Percentiles rank a stretch among this genome's conserved stretches.
phyloP scores from a whole-genome alignment of 2,888 invertebrate genomes.

The Mesorhabditis belari region DNA sequence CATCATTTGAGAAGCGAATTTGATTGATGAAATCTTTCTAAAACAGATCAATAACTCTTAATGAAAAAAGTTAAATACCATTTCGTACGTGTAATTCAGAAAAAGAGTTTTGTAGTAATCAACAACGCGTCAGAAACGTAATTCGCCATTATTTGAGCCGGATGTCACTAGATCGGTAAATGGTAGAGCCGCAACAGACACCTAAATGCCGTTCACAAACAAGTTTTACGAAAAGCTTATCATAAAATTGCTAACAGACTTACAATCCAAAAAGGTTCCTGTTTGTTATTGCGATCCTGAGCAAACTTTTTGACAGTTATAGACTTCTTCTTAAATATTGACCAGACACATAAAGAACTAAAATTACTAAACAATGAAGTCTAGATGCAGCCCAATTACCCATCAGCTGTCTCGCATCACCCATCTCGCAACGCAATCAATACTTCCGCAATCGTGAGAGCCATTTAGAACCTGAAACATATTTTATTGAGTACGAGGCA shows the following conservation, averaged over 20 bases:
- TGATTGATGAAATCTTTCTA: slow-evolving; percentile 77
- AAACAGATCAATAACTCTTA: not conserved
- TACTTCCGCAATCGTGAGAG: slow-evolving; percentile 61
- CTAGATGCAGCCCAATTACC: slow-evolving; percentile 57
- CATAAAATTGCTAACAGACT: not conserved
- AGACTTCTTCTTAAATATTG: slow-evolving; percentile 55
- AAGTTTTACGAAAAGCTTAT: no score
- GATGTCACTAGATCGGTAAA: slow-evolving; percentile 38
- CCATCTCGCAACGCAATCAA: slow-evolving; percentile 80
- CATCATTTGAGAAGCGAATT: slow-evolving; percentile 75
- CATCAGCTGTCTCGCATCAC: slow-evolving; percentile 86
- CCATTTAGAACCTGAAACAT: slow-evolving; percentile 21
- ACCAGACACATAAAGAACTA: slow-evolving; percentile 57
- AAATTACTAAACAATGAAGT: slow-evolving; percentile 7
- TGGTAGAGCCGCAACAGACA: not conserved
- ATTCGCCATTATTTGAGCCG: slow-evolving; percentile 77
- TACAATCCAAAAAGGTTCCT: not conserved
- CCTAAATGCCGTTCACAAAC: no score
- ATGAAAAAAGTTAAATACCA: slow-evolving; percentile 50
- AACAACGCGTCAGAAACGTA: slow-evolving; percentile 78
- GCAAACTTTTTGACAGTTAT: slow-evolving; percentile 26
- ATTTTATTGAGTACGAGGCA: no score
- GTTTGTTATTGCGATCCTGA: no score
- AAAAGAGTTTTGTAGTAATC: slow-evolving; percentile 68
- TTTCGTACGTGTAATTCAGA: slow-evolving; percentile 67